Evolutionary conservation across 2,888 invertebrate genomes (phyloP), one percentile per base, ranked within the genome.

Genomic region (Aspidiotus destructor): DNA sequence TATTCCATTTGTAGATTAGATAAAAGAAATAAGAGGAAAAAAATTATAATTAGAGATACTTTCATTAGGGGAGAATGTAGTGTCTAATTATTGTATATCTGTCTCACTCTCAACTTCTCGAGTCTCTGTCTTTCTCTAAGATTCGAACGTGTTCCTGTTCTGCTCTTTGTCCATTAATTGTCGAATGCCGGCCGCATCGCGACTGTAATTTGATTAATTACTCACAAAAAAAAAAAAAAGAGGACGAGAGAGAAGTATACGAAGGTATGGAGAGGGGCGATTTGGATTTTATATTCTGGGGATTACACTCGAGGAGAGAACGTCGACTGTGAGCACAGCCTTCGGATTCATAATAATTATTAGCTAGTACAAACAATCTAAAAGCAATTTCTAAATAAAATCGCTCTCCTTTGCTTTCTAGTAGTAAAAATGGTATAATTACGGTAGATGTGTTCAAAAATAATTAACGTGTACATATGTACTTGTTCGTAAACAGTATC

Each of bases 121-220:
- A 28, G 48, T 48, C 48, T 48, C 48, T 48, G 48, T 48, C 48
- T n/a, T 48, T 48, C n/a, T 48, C 6, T 6, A 48, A 48, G 10
- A 48, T n/a, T 13, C 10, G 1, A 48, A 48, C 48, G 48, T 48
- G 48, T 48, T 48, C 48, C 48, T n/a, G 48, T 48, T 48, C 48
- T 48, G 11, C n/a, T 48, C 48, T 48, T 48, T 40, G 63, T 53
- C 63, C 40, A 53, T 63, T 63, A 63, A 63, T 63, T 63, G 63
- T 63, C 63, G 63, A 63, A 63, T 63, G 48, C 63, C 63, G 63
- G 63, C 63, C 41, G 54, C 63, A 28, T 53, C 52, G 63, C 63
- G 63, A 63, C 63, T 63, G 63, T 63, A 63, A 63, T 63, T 63
- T 63, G 63, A 63, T 63, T 63, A 63, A 63, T 63, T 63, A 63